Conservation (phyloP, 37 sponge, comb jelly and placozoan genomes). For the Aplysina aerophoba region DNA sequence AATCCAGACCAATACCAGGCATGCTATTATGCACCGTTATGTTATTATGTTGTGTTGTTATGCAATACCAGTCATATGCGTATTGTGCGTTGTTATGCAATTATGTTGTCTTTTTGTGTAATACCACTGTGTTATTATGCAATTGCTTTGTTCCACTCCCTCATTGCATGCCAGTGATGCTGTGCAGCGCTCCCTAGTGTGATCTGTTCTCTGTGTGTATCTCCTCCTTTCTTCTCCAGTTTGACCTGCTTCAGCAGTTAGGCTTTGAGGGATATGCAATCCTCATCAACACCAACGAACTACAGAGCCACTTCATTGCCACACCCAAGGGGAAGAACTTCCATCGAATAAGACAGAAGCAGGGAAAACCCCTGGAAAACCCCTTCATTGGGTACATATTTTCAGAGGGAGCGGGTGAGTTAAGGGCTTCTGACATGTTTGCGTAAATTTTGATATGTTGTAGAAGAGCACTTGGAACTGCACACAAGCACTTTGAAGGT, state of each 20-base stretch:
- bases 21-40: too few species aligned
- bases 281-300: constrained; percentile 77
- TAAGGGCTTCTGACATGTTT: background rate
- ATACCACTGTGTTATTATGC: too few species aligned
- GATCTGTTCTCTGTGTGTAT: background rate
- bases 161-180: too few species aligned
- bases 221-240: constrained; percentile 35
- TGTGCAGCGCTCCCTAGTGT: too few species aligned
- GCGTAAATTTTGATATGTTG: background rate
- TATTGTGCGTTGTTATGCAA: too few species aligned
- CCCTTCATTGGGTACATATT: constrained; percentile 88
- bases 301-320: constrained; percentile 77
- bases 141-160: too few species aligned
- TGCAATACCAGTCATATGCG: too few species aligned
- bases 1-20: too few species aligned
- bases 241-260: constrained; percentile 83
- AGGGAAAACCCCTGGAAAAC: constrained; percentile 83
- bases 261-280: constrained; percentile 87
- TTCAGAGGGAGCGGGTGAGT: constrained; percentile 68
- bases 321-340: constrained; percentile 75
- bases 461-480: background rate
- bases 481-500: too few species aligned
- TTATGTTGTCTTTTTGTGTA: too few species aligned
- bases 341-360: constrained; percentile 72
- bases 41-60: too few species aligned